Evolutionary conservation across 30 jellyfish, hydroid and myxozoan genomes (phyloP).

Genomic region (Chironex yamaguchii): DNA sequence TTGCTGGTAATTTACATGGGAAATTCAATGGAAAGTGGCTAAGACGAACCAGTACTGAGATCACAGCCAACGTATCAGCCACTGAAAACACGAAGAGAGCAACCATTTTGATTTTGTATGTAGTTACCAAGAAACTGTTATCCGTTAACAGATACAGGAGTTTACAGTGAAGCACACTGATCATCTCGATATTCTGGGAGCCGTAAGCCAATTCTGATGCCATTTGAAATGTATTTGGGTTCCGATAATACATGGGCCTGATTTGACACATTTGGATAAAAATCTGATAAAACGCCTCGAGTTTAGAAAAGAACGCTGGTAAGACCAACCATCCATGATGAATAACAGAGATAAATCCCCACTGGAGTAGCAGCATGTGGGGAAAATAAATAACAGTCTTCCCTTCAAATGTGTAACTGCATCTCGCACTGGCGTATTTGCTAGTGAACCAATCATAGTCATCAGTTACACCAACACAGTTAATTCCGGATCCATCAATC

Average conservation of each 20-base stretch:
- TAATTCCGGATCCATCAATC: constrained; percentile 61
- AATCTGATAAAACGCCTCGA: constrained; percentile 82
- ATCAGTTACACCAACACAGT: constrained; percentile 61
- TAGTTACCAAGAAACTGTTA: constrained; percentile 65
- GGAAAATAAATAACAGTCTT: constrained; percentile 76
- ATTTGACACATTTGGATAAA: constrained; percentile 72
- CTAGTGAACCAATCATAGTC: constrained; percentile 56
- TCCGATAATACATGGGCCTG: constrained; percentile 75
- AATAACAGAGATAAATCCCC: constrained; percentile 57
- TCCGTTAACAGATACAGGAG: constrained; percentile 77
- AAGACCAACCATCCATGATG: constrained; percentile 80
- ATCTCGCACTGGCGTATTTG: constrained; percentile 75
- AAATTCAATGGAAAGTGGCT: constrained; percentile 71
- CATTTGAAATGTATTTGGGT: constrained; percentile 91
- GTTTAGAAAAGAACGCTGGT: constrained; percentile 78
- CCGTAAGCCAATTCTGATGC: constrained; percentile 78
- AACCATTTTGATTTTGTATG: constrained; percentile 41
- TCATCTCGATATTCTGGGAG: constrained; percentile 71
- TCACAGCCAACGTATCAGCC: constrained; percentile 43
- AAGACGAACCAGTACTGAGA: constrained; percentile 10
- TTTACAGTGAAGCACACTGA: constrained; percentile 65
- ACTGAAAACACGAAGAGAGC: constrained; percentile 34
- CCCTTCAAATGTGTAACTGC: constrained; percentile 70
- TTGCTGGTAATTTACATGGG: constrained; percentile 55
- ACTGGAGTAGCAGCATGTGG: constrained; percentile 54